Conservation (phyloP, 1,140 invertebrate species). For the Hirudo medicinalis region DNA sequence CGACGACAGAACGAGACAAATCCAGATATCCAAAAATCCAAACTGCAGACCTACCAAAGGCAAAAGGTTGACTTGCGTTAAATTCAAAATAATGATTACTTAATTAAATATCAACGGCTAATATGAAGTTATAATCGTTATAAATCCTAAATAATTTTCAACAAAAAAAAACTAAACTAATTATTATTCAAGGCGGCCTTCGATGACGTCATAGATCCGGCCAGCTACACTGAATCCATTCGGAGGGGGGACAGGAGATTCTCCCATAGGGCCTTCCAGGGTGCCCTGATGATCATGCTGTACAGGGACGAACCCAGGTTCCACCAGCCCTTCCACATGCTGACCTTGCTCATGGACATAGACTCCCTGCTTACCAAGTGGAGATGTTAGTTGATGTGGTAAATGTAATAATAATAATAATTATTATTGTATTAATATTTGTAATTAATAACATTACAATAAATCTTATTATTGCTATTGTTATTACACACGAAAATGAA, state of each 20-base stretch:
- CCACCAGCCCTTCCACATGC: constrained; percentile 85
- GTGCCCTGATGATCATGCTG: constrained; percentile 90
- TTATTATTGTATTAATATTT: not conserved
- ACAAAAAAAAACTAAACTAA: too few relatives aligned
- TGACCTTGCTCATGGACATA: constrained; percentile 88
- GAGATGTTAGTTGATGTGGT: constrained; percentile 65
- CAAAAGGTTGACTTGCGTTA: not conserved
- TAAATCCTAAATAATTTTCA: too few relatives aligned
- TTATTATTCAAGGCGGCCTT: constrained; percentile 53
- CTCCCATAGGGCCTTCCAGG: constrained; percentile 76
- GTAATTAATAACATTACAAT: not conserved
- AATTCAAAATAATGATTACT: too few relatives aligned
- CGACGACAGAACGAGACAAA: constrained; percentile 47
- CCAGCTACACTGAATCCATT: constrained; percentile 56
- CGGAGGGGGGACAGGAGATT: constrained; percentile 65
- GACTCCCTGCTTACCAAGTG: constrained; percentile 97
- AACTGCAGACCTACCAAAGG: not conserved
- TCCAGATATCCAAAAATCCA: constrained; percentile 32
- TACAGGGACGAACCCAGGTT: constrained; percentile 91
- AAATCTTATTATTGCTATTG: too few relatives aligned
- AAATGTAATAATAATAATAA: not conserved
- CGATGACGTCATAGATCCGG: constrained; percentile 71
- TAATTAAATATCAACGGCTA: too few relatives aligned
- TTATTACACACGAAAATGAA: too few relatives aligned
- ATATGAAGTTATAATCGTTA: too few relatives aligned